Percentiles rank a stretch among this genome's conserved stretches.
Evolutionary conservation across 2,888 invertebrate genomes (phyloP).

Genomic region (Notodonta dromedarius): DNA sequence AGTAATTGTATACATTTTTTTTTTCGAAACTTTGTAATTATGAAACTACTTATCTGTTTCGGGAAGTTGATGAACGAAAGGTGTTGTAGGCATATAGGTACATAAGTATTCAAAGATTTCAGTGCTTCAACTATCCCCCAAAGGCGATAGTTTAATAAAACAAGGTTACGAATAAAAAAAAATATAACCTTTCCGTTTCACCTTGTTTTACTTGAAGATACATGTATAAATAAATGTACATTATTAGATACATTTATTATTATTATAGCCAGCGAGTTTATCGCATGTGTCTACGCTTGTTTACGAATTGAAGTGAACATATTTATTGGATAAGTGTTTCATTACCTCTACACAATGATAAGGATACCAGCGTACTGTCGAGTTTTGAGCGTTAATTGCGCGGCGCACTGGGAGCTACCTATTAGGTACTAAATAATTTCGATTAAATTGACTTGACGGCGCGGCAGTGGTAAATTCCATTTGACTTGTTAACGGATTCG

Average conservation of each 20-base stretch:
- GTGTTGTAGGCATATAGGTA: no score
- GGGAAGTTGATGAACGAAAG: no score
- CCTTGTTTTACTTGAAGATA: no score
- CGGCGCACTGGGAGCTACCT: conserved; percentile 7
- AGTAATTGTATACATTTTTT: no score
- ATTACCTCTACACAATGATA: conserved; percentile 51
- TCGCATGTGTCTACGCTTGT: conserved; percentile 25
- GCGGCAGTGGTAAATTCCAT: background rate
- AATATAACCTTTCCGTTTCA: no score
- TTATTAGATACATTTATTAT: conserved; percentile 18
- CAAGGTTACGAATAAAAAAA: no score
- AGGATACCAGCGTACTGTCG: conserved; percentile 25
- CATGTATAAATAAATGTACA: background rate
- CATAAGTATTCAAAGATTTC: no score
- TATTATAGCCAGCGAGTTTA: conserved; percentile 26
- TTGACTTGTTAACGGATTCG: conserved; percentile 8
- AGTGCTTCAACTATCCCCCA: no score
- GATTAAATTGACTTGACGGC: conserved; percentile 10
- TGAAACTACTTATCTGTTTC: no score
- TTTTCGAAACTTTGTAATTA: no score
- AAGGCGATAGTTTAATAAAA: no score
- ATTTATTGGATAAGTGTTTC: conserved; percentile 52
- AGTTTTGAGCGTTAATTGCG: conserved; percentile 19
- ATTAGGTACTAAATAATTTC: conserved; percentile 16
- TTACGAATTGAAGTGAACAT: conserved; percentile 33